These are phyloP conservation scores for Epinotia bilunana DNA, from an alignment of 2,888 invertebrate species.

Conservation along the genomic window DNA sequence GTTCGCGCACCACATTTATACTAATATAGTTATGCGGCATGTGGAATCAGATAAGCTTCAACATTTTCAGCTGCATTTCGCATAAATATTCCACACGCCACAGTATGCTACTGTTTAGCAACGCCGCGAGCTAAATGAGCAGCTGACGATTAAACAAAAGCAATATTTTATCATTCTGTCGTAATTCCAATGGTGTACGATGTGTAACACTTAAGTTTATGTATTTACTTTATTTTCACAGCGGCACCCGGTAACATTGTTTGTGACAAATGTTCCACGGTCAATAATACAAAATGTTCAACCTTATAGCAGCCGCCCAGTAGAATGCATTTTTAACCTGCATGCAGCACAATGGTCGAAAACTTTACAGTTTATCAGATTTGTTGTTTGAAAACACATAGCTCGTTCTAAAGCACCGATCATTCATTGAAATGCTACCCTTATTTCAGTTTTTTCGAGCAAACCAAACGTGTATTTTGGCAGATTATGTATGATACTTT, in stretches of 20 bases:
- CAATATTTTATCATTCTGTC: neutral
- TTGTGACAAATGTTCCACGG: neutral
- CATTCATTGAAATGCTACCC: constrained; percentile 20
- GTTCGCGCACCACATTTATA: neutral
- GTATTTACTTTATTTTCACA: neutral
- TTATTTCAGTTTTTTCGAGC: constrained; percentile 13
- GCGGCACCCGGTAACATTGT: neutral
- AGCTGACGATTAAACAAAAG: neutral
- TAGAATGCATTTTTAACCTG: constrained; percentile 1
- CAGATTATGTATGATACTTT: neutral
- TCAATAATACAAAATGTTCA: neutral
- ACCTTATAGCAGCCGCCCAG: neutral
- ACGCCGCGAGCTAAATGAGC: no score
- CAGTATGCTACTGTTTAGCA: no score
- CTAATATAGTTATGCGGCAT: neutral
- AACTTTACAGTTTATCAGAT: constrained; percentile 6
- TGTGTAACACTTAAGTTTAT: neutral
- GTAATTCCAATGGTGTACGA: neutral
- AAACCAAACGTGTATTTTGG: constrained; percentile 27
- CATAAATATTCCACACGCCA: no score
- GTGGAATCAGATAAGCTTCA: neutral
- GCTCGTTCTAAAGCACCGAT: constrained; percentile 28
- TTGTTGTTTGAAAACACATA: constrained; percentile 32
- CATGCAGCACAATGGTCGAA: neutral
- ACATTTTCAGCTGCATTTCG: neutral